Evolutionary conservation across 1,140 invertebrate species (phyloP), one percentile per base, ranked within the genome.

Genomic region (Danaus plexippus): DNA sequence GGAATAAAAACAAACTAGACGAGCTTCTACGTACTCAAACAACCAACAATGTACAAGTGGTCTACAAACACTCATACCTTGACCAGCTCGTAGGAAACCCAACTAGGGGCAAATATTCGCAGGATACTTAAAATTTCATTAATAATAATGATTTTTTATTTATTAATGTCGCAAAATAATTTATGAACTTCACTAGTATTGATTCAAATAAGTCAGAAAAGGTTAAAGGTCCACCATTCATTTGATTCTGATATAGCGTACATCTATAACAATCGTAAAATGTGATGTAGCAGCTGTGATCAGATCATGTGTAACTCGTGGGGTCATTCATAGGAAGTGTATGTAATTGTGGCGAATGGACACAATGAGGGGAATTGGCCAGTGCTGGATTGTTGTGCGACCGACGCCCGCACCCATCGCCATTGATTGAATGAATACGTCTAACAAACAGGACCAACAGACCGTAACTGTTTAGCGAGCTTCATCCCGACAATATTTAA

Each of bases 351-450:
- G 75, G 70, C 73, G 63, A 79, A 66, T 78, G 80, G 72, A 75
- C 80, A 83, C 83, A 85, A 86, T 82, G 77, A 80, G 83, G 81
- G 80, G 80, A 85, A 86, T 82, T 82, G 80, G 79, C 76, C 77
- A 81, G 74, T 73, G 70, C 73, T 69, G 76, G 75, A 86, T 86
- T 83, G 78, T 86, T 81, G 80, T 86, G 83, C 80, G 83, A 84
- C 70, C 80, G 67, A 78, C 75, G 79, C 77, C 80, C 79, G 76
- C 77, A 70, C 82, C 78, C 78, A 84, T 73, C 53, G 67, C 72
- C 78, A 83, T 80, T 86, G 77, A 86, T 86, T 84, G 80, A 78
- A 80, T 86, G 78, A 83, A 77, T 73, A 77, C 74, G 65, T 72
- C 78, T 72, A 82, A 80, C 77, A 77, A 78, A 78, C 74, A 80